phyloP scores from a whole-genome alignment of 2,888 invertebrate genomes.

The Eulithis prunata region DNA sequence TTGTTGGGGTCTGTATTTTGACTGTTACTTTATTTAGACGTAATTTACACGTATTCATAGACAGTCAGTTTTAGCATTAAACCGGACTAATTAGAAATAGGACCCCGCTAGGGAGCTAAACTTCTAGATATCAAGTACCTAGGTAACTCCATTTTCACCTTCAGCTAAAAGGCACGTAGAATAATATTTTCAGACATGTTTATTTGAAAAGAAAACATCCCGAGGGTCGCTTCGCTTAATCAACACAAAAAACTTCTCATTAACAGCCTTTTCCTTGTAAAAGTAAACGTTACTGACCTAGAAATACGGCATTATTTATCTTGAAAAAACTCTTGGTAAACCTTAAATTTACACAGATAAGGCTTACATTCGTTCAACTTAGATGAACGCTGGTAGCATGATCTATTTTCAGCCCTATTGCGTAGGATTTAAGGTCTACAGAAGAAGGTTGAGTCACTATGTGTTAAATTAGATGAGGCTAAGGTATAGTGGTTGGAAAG shows the following conservation, averaged over 20 bases:
- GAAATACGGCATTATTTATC: slow-evolving; percentile 4
- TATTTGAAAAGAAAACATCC: not conserved
- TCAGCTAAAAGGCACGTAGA: too few relatives aligned
- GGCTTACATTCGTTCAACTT: slow-evolving; percentile 1
- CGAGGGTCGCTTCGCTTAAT: not conserved
- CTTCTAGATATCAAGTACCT: too few relatives aligned
- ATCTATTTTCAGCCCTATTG: slow-evolving; percentile 12
- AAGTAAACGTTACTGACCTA: slow-evolving; percentile 6
- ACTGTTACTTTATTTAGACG: not conserved
- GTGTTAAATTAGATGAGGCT: slow-evolving; percentile 9
- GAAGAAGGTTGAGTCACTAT: slow-evolving; percentile 1
- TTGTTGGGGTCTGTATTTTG: slow-evolving; percentile 24
- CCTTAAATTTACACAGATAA: slow-evolving; percentile 8
- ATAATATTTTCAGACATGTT: not conserved
- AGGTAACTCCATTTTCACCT: too few relatives aligned
- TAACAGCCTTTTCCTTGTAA: slow-evolving; percentile 1
- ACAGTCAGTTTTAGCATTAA: too few relatives aligned
- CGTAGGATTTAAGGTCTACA: slow-evolving; percentile 10
- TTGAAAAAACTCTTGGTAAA: not conserved
- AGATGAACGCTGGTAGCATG: slow-evolving; percentile 1
- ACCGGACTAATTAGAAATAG: too few relatives aligned
- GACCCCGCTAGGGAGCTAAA: too few relatives aligned
- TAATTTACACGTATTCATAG: not conserved
- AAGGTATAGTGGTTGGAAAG: slow-evolving; percentile 9
- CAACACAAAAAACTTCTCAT: slow-evolving; percentile 9